Percentiles rank a stretch among this genome's conserved stretches.
These are phyloP conservation scores for Drosophila grimshawi DNA, from an alignment of 1,140 invertebrate species.

Conservation along the genomic window DNA sequence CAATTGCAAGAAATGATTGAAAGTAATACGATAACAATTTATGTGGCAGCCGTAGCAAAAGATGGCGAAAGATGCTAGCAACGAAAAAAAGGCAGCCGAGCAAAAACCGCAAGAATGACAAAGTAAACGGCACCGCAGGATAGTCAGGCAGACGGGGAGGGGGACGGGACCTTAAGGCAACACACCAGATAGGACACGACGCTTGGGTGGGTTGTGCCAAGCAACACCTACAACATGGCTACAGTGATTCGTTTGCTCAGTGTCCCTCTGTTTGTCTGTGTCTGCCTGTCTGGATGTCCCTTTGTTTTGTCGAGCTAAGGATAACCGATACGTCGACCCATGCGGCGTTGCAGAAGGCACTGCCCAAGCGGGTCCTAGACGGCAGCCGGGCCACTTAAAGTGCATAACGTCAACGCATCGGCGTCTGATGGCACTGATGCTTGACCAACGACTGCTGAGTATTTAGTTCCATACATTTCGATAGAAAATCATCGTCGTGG, in stretches of 20 bases:
- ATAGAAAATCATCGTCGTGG: conserved; percentile 50
- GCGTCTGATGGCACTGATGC: conserved; percentile 52
- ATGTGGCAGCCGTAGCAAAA: conserved; percentile 37
- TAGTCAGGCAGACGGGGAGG: neutral
- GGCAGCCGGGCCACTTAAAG: conserved; percentile 41
- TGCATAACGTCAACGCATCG: conserved; percentile 52
- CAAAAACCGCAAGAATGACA: conserved; percentile 74
- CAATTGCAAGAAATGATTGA: conserved; percentile 61
- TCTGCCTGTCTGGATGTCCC: conserved; percentile 12
- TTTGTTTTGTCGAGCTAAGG: conserved; percentile 21
- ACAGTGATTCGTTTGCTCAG: conserved; percentile 50
- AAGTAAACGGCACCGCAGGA: conserved; percentile 75
- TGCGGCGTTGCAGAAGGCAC: conserved; percentile 76
- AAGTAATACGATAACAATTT: conserved; percentile 69
- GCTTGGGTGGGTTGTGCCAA: conserved; percentile 65
- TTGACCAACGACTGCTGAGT: conserved; percentile 51
- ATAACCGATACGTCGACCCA: conserved; percentile 48
- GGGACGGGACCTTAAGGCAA: conserved; percentile 3
- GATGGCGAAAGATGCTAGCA: conserved; percentile 22
- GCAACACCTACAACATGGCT: conserved; percentile 66
- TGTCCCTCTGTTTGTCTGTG: neutral
- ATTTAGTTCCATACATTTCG: conserved; percentile 60
- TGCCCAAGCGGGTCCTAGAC: conserved; percentile 18
- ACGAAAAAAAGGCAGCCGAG: conserved; percentile 43
- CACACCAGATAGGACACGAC: conserved; percentile 20